phyloP scores from a whole-genome alignment of 2,113 vertebrate species.

The Limnothrissa miodon region DNA sequence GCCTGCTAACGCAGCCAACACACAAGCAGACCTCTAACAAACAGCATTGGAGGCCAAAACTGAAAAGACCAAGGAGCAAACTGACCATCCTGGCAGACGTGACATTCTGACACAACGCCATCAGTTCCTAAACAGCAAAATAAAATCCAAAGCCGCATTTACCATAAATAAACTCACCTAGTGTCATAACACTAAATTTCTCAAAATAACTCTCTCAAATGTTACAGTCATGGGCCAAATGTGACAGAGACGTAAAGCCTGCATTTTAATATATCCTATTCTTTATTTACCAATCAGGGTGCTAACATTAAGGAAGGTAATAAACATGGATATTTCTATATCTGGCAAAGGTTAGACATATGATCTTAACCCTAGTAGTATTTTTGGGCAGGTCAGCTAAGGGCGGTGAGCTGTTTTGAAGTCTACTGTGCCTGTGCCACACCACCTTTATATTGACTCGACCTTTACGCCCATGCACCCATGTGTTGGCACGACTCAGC shows the following conservation, averaged over 20 bases:
- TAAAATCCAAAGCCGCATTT: background rate
- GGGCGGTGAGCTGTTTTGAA: background rate
- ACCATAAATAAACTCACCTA: background rate
- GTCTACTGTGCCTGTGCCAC: background rate
- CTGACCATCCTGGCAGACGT: background rate
- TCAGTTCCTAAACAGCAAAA: background rate
- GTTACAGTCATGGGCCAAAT: too few relatives aligned
- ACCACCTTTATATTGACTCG: background rate
- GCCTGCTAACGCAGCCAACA: background rate
- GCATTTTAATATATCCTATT: background rate
- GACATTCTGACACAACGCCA: background rate
- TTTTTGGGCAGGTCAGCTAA: background rate
- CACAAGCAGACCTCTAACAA: background rate
- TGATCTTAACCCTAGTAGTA: background rate
- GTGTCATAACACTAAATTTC: background rate
- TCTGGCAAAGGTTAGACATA: too few relatives aligned
- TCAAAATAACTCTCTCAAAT: background rate
- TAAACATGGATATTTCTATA: too few relatives aligned
- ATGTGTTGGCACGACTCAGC: background rate
- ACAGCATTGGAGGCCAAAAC: background rate
- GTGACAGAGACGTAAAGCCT: too few relatives aligned
- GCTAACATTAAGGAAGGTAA: background rate
- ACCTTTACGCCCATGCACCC: conserved; percentile 1
- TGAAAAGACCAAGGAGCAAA: background rate
- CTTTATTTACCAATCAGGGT: background rate